Base-by-base conservation (phyloP, 2,113 vertebrate genomes). In the Daphoenositta chrysoptera region DNA sequence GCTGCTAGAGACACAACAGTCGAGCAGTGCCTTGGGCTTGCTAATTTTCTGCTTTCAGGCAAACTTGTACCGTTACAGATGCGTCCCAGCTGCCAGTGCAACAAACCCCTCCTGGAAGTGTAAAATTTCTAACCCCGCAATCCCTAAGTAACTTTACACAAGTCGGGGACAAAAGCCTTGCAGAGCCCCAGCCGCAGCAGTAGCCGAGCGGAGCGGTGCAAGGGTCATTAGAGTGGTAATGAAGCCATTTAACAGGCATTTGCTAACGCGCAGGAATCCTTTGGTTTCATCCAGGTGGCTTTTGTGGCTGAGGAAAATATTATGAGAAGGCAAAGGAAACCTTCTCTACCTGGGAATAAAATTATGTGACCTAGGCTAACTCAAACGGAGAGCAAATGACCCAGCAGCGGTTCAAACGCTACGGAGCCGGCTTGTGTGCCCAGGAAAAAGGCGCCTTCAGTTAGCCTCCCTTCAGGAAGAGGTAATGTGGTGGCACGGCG, bases 61-160 rank as follows among this genome's bases (percentile, higher is more conserved):
- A 93, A 98, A 95, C 93, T 95, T 97, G 97, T 98, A 99, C 98
- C 98, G 98, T 99, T 99, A 98, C 99, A 99, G 99, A 99, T 99
- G 98, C 95, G 83, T 98, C 98, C 98, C 99, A 99, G 99, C 99
- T 99, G 99, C 98, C 96, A 83, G 91, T 77, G 70, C 86, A 80
- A 92, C 95, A 95, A 93, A 94, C 96, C 95, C 89, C 93, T 94
- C 96, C 94, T 57, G 90, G 96, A 98, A 98, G 99, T 98, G 99
- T 99, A 98, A 98, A 98, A 98, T 99, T 99, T 99, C 98, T 98
- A 98, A 89, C 98, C 97, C 93, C 89, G 76, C 92, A 95, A 89
- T 96, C 94, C 91, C 87, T 93, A 96, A 92, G 97, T 93, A 97
- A 98, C 98, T 98, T 99, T 98, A 98, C 98, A 97, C 96, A 98